phyloP scores from a whole-genome alignment of 2,888 invertebrate genomes.

The Orchesellides sinensis region DNA sequence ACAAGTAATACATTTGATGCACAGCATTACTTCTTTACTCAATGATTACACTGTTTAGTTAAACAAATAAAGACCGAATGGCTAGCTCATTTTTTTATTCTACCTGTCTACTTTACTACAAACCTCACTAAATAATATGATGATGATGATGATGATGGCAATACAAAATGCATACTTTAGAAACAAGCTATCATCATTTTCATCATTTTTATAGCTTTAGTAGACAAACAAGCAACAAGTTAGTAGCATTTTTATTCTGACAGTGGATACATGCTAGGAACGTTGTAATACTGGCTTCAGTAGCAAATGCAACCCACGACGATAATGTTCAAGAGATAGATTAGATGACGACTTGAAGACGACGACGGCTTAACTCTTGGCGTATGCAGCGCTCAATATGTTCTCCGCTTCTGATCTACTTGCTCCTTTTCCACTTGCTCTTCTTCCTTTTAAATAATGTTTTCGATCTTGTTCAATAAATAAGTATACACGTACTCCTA shows the following conservation, averaged over 20 bases:
- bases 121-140: slow-evolving; percentile 47
- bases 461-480: not conserved
- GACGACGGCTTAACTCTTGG: slow-evolving; percentile 42
- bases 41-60: slow-evolving; percentile 32
- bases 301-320: slow-evolving; percentile 41
- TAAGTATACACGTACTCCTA: no score
- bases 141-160: slow-evolving; percentile 39
- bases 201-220: slow-evolving; percentile 59
- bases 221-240: slow-evolving; percentile 47
- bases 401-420: slow-evolving; percentile 36
- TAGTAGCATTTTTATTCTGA: slow-evolving; percentile 15
- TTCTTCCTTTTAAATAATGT: no score
- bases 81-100: slow-evolving; percentile 6
- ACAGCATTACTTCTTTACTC: not conserved
- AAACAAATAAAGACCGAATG: slow-evolving; percentile 41
- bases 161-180: slow-evolving; percentile 52
- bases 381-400: no score
- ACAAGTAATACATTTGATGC: not conserved
- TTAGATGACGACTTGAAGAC: slow-evolving; percentile 61
- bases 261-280: not conserved
- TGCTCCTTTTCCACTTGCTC: slow-evolving; percentile 14
- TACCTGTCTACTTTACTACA: slow-evolving; percentile 47
- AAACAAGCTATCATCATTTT: slow-evolving; percentile 59
- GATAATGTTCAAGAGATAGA: slow-evolving; percentile 37
- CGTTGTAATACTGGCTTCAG: slow-evolving; percentile 25